Conservation (phyloP, 30 jellyfish, hydroid and myxozoan genomes). For the Rhopilema esculentum region DNA sequence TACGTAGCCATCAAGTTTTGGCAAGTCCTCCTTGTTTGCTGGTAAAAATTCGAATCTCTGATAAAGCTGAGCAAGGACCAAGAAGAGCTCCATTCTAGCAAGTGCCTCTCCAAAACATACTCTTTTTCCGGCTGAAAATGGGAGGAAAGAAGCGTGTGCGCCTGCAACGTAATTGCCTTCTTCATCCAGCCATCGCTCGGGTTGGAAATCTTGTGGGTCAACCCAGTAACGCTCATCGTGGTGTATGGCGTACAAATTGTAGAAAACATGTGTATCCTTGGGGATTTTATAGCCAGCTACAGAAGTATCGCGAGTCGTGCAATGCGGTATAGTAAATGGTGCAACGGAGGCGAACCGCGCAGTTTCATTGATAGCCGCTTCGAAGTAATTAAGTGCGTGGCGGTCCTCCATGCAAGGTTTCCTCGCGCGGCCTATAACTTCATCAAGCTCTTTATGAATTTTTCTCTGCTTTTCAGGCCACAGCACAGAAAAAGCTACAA, state of each 20-base stretch:
- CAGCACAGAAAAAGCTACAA: conserved; percentile 41
- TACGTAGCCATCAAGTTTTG: conserved; percentile 7
- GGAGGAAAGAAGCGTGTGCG: conserved; percentile 13
- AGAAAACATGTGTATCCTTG: conserved; percentile 64
- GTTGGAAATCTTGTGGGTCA: conserved; percentile 52
- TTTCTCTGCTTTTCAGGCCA: conserved; percentile 65
- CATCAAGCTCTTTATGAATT: conserved; percentile 39
- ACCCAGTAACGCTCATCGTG: conserved; percentile 62
- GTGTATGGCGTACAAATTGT: conserved; percentile 51
- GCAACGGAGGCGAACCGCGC: conserved; percentile 59
- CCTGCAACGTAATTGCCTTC: conserved; percentile 26
- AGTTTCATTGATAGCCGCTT: conserved; percentile 69
- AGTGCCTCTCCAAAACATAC: conserved; percentile 53
- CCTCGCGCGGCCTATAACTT: conserved; percentile 52
- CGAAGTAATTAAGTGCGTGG: conserved; percentile 37
- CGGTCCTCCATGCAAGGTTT: conserved; percentile 48
- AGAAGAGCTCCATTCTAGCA: conserved; percentile 52
- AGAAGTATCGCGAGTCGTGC: conserved; percentile 64
- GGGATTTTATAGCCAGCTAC: conserved; percentile 64
- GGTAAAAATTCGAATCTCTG: conserved; percentile 39
- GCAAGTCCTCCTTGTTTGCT: conserved; percentile 2
- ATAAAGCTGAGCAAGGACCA: conserved; percentile 13
- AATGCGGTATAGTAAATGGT: conserved; percentile 56
- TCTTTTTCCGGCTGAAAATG: conserved; percentile 51
- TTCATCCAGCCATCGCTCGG: conserved; percentile 61